Evolutionary conservation across 2,888 invertebrate genomes (phyloP).

Genomic region (Hetaerina titia): DNA sequence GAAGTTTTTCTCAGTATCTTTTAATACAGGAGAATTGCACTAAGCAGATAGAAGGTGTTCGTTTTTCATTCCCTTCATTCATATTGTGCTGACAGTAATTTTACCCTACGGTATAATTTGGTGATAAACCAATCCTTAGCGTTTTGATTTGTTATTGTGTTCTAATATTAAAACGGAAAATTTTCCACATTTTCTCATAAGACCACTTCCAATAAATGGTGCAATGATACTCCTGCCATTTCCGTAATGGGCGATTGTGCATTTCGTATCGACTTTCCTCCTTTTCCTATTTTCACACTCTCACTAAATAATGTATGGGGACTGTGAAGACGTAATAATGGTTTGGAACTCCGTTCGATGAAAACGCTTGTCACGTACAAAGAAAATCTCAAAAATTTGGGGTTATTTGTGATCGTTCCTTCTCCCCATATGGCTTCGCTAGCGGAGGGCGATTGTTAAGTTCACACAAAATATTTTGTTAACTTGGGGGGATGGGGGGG

Average conservation of each 20-base stretch:
- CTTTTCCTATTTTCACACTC: not conserved
- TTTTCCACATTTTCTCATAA: too few relatives aligned
- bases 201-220: too few relatives aligned
- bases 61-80: too few relatives aligned
- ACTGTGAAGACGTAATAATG: not conserved
- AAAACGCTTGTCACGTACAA: not conserved
- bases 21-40: too few relatives aligned
- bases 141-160: not conserved
- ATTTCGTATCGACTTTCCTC: not conserved
- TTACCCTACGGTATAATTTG: not conserved
- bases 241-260: not conserved
- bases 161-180: too few relatives aligned
- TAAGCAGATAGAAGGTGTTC: too few relatives aligned
- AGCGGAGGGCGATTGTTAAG: not conserved
- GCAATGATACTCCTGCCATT: not conserved
- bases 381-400: not conserved
- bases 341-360: not conserved
- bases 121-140: not conserved
- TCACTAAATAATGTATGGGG: not conserved
- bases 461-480: too few relatives aligned
- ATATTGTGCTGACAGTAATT: too few relatives aligned
- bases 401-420: not conserved
- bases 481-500: too few relatives aligned
- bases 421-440: not conserved
- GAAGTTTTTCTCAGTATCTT: too few relatives aligned